phyloP scores from a whole-genome alignment of 2,888 invertebrate species.

The Liodrosophila aerea region DNA sequence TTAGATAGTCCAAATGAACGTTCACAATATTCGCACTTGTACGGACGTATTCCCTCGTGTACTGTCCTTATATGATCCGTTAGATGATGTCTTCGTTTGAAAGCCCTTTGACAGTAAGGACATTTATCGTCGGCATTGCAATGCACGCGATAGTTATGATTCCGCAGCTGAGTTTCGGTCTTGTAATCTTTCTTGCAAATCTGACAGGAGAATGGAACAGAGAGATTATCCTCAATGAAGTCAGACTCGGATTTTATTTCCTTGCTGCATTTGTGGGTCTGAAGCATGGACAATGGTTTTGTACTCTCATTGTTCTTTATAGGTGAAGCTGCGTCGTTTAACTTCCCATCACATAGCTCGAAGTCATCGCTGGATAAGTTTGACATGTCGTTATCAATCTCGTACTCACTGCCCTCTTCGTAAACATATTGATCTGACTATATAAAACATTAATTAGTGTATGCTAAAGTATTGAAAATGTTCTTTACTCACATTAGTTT shows the following conservation, averaged over 20 bases:
- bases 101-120: constrained; percentile 37
- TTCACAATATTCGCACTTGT: constrained; percentile 44
- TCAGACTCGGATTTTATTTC: not conserved
- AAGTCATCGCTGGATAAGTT: not conserved
- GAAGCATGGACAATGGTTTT: constrained; percentile 7
- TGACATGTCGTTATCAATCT: constrained; percentile 2
- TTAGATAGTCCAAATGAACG: constrained; percentile 41
- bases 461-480: not conserved
- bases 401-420: constrained; percentile 2
- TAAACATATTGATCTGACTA: not conserved
- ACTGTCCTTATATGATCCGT: constrained; percentile 42
- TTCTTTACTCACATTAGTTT: constrained; percentile 8
- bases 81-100: constrained; percentile 44
- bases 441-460: not conserved
- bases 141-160: constrained; percentile 29
- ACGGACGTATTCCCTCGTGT: constrained; percentile 39
- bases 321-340: not conserved
- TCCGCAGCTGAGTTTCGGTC: constrained; percentile 17
- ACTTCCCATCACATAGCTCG: constrained; percentile 1
- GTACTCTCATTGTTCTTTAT: not conserved
- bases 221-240: not conserved
- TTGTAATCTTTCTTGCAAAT: constrained; percentile 25
- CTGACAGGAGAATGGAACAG: constrained; percentile 9
- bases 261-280: constrained; percentile 17
- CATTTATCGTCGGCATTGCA: constrained; percentile 26